Conservation (phyloP, 37 sponge, comb jelly and placozoan species). For the Beroe forskalii region DNA sequence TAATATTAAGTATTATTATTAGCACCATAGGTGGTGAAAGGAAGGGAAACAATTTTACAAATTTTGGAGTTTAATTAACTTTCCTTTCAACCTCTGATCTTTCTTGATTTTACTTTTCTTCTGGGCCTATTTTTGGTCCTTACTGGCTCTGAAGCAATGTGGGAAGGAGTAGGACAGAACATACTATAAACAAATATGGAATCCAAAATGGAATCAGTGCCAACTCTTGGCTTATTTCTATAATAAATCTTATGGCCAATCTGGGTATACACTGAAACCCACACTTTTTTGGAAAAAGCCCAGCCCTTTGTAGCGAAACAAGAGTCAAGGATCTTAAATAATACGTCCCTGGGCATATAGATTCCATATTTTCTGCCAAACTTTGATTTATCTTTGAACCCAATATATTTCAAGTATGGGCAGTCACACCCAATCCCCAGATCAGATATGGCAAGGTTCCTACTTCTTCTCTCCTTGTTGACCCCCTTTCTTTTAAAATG, state of each 20-base stretch:
- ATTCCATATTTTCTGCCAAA: neutral
- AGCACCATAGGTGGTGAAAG: no score
- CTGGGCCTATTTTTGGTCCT: no score
- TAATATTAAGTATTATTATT: no score
- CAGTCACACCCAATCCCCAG: neutral
- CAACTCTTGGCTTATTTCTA: neutral
- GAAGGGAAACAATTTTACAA: no score
- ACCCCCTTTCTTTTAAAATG: neutral
- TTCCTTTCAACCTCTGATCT: no score
- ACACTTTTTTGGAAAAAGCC: no score
- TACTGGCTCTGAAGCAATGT: no score
- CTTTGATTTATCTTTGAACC: no score
- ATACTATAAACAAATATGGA: neutral
- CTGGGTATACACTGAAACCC: neutral
- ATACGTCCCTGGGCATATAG: neutral
- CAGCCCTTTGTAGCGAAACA: neutral
- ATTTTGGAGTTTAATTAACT: no score
- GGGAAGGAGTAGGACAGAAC: neutral
- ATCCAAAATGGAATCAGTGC: neutral
- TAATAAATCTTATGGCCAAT: neutral
- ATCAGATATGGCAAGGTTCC: neutral
- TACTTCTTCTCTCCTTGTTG: neutral
- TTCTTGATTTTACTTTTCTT: no score
- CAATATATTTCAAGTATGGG: neutral
- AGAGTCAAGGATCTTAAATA: neutral